Evolutionary conservation across 2,797 vertebrate species (phyloP).

Genomic region (Merluccius polli): DNA sequence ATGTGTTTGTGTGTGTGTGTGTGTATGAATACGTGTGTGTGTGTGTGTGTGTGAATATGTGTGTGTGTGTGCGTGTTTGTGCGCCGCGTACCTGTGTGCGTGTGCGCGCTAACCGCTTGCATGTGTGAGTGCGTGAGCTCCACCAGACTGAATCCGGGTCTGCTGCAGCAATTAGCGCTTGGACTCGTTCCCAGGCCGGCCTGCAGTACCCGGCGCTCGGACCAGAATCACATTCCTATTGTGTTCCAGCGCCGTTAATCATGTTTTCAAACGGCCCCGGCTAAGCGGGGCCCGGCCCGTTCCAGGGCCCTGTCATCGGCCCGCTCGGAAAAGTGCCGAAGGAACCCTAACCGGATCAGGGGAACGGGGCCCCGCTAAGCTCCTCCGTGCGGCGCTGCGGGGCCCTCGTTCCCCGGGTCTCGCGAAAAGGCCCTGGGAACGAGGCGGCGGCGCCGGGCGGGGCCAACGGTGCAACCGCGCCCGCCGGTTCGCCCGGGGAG

Average conservation of each 20-base stretch:
- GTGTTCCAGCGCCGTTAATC: slow-evolving; percentile 67
- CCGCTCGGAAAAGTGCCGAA: slow-evolving; percentile 59
- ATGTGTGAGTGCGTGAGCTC: slow-evolving; percentile 34
- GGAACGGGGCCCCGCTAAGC: slow-evolving; percentile 50
- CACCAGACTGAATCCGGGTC: slow-evolving; percentile 58
- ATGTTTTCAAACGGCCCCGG: slow-evolving; percentile 65
- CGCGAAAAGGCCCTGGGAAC: slow-evolving; percentile 33
- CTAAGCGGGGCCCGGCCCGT: slow-evolving; percentile 44
- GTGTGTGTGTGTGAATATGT: not conserved
- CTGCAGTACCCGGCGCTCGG: slow-evolving; percentile 57
- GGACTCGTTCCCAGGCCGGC: slow-evolving; percentile 69
- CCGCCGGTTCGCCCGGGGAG: slow-evolving; percentile 4
- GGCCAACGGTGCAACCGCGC: too few relatives aligned
- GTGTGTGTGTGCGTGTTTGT: not conserved
- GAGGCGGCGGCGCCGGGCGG: slow-evolving; percentile 2
- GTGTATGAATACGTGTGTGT: not conserved
- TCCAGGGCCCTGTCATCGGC: slow-evolving; percentile 64
- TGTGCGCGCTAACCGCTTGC: not conserved
- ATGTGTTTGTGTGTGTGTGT: not conserved
- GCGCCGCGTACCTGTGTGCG: not conserved
- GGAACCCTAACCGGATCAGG: slow-evolving; percentile 62
- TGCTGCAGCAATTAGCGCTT: slow-evolving; percentile 71
- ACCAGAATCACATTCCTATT: slow-evolving; percentile 70
- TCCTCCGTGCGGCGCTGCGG: slow-evolving; percentile 34
- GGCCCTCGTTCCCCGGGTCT: too few relatives aligned